These are phyloP conservation scores for Saccopteryx bilineata DNA, from an alignment of 2,113 vertebrate species.

Conservation along the genomic window DNA sequence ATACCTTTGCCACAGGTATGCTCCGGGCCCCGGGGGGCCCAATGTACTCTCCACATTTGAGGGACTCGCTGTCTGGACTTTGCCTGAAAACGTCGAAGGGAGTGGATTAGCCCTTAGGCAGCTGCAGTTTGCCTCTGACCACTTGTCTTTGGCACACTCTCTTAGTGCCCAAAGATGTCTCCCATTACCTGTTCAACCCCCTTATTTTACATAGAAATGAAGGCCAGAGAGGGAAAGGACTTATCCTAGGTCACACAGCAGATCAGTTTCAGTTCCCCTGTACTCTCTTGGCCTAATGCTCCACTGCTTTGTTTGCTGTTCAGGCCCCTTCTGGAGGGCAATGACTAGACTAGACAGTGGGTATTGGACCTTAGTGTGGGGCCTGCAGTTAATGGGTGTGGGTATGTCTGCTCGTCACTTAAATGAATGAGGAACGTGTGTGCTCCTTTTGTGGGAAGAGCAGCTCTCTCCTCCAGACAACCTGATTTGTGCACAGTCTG, in stretches of 20 bases:
- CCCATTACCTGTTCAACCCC: background rate
- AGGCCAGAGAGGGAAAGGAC: background rate
- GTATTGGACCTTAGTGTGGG: background rate
- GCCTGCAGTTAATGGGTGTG: background rate
- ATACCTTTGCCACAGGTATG: background rate
- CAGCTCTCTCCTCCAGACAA: background rate
- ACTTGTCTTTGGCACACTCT: background rate
- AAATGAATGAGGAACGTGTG: background rate
- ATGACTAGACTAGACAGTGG: background rate
- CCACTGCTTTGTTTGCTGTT: background rate
- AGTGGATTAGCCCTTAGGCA: background rate
- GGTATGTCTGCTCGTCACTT: background rate
- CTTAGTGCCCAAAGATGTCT: background rate
- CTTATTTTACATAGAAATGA: background rate
- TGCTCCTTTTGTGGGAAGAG: background rate
- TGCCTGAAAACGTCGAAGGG: background rate
- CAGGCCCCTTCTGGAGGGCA: conserved; percentile 1
- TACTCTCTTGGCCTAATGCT: background rate
- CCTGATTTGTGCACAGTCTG: background rate
- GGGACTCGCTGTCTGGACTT: too few relatives aligned
- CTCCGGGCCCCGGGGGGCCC: background rate
- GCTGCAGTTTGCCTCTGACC: background rate
- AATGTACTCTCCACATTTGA: background rate
- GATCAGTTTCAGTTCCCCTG: background rate
- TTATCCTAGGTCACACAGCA: background rate